phyloP scores from a whole-genome alignment of 2,888 invertebrate genomes.

The Cyclophora punctaria region DNA sequence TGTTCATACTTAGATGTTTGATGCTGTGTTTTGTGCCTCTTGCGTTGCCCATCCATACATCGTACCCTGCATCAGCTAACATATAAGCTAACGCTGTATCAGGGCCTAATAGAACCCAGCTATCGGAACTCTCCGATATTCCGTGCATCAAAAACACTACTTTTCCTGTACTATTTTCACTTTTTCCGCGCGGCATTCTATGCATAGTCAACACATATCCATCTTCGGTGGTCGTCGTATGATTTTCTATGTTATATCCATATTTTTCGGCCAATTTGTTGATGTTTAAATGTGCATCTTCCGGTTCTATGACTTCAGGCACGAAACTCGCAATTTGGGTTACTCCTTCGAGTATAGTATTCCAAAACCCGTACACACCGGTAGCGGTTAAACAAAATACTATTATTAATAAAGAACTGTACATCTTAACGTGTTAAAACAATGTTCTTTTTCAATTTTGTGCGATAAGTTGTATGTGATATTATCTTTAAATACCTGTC shows the following conservation, averaged over 20 bases:
- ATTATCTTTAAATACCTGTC: too few relatives aligned
- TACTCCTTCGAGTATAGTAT: slow-evolving; percentile 9
- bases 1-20: slow-evolving; percentile 31
- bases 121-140: slow-evolving; percentile 67
- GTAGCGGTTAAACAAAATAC: too few relatives aligned
- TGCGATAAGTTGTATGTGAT: too few relatives aligned
- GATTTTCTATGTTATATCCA: slow-evolving; percentile 40
- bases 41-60: slow-evolving; percentile 89
- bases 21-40: slow-evolving; percentile 79
- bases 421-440: too few relatives aligned
- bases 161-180: slow-evolving; percentile 18
- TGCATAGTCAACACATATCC: slow-evolving; percentile 48
- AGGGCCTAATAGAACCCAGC: slow-evolving; percentile 71
- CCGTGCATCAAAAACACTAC: slow-evolving; percentile 87
- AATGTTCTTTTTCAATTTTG: too few relatives aligned
- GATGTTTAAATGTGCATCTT: slow-evolving; percentile 41
- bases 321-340: slow-evolving; percentile 3
- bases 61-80: slow-evolving; percentile 79
- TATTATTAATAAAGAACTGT: too few relatives aligned
- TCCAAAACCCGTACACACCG: slow-evolving; percentile 9
- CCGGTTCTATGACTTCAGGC: slow-evolving; percentile 11
- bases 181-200: slow-evolving; percentile 31
- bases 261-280: slow-evolving; percentile 35
- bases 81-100: slow-evolving; percentile 76
- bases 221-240: slow-evolving; percentile 44